Base-by-base conservation (phyloP, 2,888 invertebrate species). In the Elmis aenea region DNA sequence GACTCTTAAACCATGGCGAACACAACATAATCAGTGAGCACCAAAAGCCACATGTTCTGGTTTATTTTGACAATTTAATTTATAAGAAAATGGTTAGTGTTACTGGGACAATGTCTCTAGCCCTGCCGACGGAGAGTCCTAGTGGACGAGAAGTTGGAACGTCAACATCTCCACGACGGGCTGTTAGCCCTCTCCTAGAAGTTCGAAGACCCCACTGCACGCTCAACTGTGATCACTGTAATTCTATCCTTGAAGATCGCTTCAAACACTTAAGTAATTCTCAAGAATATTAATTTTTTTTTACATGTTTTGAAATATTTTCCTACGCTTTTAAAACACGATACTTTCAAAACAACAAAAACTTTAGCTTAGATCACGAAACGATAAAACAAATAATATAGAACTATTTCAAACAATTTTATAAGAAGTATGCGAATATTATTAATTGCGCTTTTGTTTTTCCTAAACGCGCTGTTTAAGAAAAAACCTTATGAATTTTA, bases 171-270 rank as follows among this genome's bases (percentile, higher is more conserved):
- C 80, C 82, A 6, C 69, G 81, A 51, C 72, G 82, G 48, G 79
- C 82, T 5, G 76, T 83, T 45, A 82, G 82, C 50, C 83, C 83
- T 1, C 68, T 83, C 43, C 70, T 82, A 38, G 82, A 83, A 68
- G 78, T 81, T 52, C 71, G 81, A 20, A 68, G 82, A 29, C 82
- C 82, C 11, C 79, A 81, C 60, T 84, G 83, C 68, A 84, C 83
- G 2, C 72, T 84, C 32, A 82, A 83, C 54, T 84, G 84, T 57
- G 80, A 81, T 58, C 74, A 79, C 57, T 84, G 84, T 68, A 81
- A 76, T 35, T 73, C 77, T 31, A 74, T 80, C 40, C 72, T 83
- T 26, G 82, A 81, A 60, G 81, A 82, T 53, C 75, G 80, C 55
- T 82, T 81, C 67, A 80, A 75, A 68, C 76, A 71, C 58, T 68